phyloP scores from a whole-genome alignment of 2,113 vertebrate genomes.

The Neopipo cinnamomea region DNA sequence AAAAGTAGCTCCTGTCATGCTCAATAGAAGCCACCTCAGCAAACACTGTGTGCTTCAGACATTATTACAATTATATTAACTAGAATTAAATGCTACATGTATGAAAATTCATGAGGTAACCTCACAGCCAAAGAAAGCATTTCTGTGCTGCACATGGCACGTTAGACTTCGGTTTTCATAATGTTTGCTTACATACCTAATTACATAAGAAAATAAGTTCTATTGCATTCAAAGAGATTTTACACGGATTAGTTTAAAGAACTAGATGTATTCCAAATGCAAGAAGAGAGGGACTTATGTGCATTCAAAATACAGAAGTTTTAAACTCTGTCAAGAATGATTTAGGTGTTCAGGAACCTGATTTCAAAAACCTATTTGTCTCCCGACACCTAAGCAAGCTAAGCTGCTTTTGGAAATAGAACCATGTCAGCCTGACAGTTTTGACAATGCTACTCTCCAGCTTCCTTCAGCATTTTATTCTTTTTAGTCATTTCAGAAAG shows the following conservation, averaged over 20 bases:
- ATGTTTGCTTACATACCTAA: not conserved
- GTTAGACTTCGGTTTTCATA: not conserved
- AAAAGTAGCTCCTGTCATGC: not conserved
- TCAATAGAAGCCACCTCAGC: not conserved
- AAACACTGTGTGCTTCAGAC: not conserved
- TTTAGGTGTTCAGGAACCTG: not conserved
- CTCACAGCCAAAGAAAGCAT: not conserved
- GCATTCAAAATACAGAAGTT: not conserved
- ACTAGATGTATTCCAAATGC: not conserved
- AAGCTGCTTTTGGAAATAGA: constrained; percentile 8
- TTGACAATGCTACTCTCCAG: not conserved
- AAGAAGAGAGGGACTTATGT: not conserved
- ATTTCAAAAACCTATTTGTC: constrained; percentile 16
- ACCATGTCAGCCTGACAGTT: not conserved
- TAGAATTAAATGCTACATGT: not conserved
- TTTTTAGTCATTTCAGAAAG: not conserved
- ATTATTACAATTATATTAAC: not conserved
- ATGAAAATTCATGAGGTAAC: not conserved
- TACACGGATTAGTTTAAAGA: not conserved
- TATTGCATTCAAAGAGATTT: not conserved
- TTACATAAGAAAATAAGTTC: not conserved
- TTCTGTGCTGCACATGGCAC: not conserved
- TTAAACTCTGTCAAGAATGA: not conserved
- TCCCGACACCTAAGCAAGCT: not conserved
- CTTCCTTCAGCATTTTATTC: not conserved